Percentiles rank a stretch among this genome's conserved stretches.
Conservation (phyloP, 2,113 vertebrate species). For the Siniperca knerii region DNA sequence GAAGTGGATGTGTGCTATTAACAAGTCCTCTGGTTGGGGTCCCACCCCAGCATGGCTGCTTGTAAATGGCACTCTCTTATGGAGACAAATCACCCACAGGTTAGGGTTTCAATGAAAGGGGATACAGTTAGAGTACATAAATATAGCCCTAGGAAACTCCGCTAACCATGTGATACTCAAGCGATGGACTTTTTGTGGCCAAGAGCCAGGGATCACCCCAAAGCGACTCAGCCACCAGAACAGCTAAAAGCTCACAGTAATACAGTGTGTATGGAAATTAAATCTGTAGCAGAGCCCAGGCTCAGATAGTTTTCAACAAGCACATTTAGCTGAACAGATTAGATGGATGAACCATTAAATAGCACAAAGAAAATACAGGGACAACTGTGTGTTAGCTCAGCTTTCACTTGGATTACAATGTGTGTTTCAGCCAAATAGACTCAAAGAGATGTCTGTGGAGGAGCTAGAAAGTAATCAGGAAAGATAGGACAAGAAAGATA, state of each 20-base stretch:
- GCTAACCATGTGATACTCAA: constrained; percentile 77
- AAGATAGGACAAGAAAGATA: constrained; percentile 32
- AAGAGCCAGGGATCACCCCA: constrained; percentile 64
- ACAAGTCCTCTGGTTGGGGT: constrained; percentile 77
- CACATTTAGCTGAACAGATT: constrained; percentile 71
- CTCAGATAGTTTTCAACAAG: constrained; percentile 70
- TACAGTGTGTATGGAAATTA: constrained; percentile 60
- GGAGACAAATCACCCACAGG: constrained; percentile 81
- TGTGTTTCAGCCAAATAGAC: constrained; percentile 44
- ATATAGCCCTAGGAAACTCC: constrained; percentile 80
- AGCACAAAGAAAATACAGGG: constrained; percentile 47
- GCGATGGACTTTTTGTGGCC: constrained; percentile 70
- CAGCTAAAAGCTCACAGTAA: constrained; percentile 58
- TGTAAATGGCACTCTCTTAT: constrained; percentile 85
- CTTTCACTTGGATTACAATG: constrained; percentile 34
- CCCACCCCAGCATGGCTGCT: constrained; percentile 82
- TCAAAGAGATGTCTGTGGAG: constrained; percentile 40
- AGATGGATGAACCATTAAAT: constrained; percentile 64
- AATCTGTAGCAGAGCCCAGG: constrained; percentile 52
- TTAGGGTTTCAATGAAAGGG: constrained; percentile 81
- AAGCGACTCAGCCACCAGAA: constrained; percentile 60
- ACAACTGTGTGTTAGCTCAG: constrained; percentile 46
- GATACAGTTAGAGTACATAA: constrained; percentile 83
- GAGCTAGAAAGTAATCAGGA: constrained; percentile 39
- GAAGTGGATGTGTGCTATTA: constrained; percentile 83